A percentile compares a stretch with the other conserved stretches of the same genome.
These are phyloP conservation scores for Enteromius fasciolatus DNA, from an alignment of 2,797 vertebrate genomes.

Conservation along the genomic window DNA sequence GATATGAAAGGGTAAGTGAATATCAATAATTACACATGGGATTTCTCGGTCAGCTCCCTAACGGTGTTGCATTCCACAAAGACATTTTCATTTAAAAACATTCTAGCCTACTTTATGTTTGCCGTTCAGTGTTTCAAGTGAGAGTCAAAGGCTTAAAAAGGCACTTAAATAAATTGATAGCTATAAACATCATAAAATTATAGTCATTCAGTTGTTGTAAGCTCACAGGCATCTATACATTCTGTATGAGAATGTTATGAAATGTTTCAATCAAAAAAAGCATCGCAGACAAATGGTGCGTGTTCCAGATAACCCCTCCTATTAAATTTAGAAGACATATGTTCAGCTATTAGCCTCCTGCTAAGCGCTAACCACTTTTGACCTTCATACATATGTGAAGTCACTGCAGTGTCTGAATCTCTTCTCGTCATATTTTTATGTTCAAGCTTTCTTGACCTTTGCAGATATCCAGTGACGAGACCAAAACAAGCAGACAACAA, in stretches of 20 bases:
- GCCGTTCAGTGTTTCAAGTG: neutral
- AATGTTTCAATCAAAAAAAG: constrained; percentile 9
- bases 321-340: constrained; percentile 53
- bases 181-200: neutral
- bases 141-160: neutral
- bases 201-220: neutral
- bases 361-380: constrained; percentile 50
- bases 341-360: constrained; percentile 55
- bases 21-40: constrained; percentile 54
- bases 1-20: constrained; percentile 45
- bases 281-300: constrained; percentile 3
- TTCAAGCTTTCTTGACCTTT: constrained; percentile 29
- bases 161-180: constrained; percentile 10
- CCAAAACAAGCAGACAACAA: neutral
- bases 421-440: neutral
- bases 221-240: neutral
- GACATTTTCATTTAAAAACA: constrained; percentile 42
- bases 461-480: neutral
- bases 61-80: constrained; percentile 24
- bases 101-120: constrained; percentile 3
- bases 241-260: neutral
- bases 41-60: constrained; percentile 28
- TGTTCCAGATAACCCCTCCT: constrained; percentile 19
- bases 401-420: constrained; percentile 4
- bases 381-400: constrained; percentile 53